A percentile compares a stretch with the other conserved stretches of the same genome.
These are phyloP conservation scores for Pogonocherus hispidulus DNA, from an alignment of 2,888 invertebrate genomes.

Conservation along the genomic window DNA sequence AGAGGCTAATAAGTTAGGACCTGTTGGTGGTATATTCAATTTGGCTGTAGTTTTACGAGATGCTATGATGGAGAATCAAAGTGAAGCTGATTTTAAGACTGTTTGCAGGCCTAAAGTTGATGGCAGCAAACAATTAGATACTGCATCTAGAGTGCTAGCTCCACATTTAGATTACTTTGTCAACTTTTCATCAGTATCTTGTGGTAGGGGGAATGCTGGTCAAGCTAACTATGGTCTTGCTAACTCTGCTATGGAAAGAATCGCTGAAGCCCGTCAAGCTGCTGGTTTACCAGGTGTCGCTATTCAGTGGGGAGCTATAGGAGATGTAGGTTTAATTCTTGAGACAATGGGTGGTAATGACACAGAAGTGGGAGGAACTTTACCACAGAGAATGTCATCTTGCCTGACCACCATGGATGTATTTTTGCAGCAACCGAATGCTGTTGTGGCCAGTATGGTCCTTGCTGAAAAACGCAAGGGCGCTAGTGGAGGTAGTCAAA, in stretches of 20 bases:
- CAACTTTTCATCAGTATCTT: conserved; percentile 95
- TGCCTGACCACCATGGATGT: conserved; percentile 90
- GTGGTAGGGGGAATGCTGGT: conserved; percentile 96
- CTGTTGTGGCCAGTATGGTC: conserved; percentile 87
- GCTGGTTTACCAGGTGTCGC: conserved; percentile 89
- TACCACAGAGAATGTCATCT: conserved; percentile 96
- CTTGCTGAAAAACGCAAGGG: conserved; percentile 86
- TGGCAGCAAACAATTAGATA: conserved; percentile 87
- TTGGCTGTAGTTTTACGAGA: conserved; percentile 93
- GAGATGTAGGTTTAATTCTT: conserved; percentile 94
- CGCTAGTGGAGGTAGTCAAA: conserved; percentile 71
- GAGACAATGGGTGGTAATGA: conserved; percentile 93
- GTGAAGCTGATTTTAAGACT: conserved; percentile 82
- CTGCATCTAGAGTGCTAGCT: conserved; percentile 81
- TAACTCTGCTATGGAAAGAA: conserved; percentile 97
- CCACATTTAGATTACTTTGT: conserved; percentile 93
- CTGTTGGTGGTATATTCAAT: conserved; percentile 93
- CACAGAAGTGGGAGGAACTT: conserved; percentile 93
- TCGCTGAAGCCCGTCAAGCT: conserved; percentile 87
- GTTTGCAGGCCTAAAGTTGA: conserved; percentile 90
- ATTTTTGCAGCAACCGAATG: conserved; percentile 91
- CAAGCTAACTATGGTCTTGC: conserved; percentile 98
- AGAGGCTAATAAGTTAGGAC: conserved; percentile 76
- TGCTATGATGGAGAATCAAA: conserved; percentile 89
- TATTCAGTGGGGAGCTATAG: conserved; percentile 99